Evolutionary conservation across 2,797 vertebrate genomes (phyloP).

Genomic region (Loris lydekkerianus): DNA sequence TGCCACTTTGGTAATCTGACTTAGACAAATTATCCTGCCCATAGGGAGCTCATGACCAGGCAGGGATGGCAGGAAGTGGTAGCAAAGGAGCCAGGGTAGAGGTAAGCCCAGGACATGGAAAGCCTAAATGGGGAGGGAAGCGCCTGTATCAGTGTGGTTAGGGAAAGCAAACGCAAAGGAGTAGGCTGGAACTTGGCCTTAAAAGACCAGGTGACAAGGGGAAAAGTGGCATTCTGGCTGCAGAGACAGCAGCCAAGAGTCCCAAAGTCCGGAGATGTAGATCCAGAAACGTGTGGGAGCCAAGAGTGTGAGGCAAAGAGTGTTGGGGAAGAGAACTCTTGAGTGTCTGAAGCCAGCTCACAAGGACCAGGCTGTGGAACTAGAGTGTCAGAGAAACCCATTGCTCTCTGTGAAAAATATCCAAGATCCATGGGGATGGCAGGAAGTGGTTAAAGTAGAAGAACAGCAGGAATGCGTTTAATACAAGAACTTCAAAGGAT

Average conservation of each 20-base stretch:
- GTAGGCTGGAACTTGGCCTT: neutral
- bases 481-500: neutral
- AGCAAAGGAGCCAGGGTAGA: neutral
- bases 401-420: neutral
- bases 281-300: too few relatives aligned
- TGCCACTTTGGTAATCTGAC: neutral
- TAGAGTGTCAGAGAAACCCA: neutral
- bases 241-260: neutral
- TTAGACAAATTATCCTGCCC: neutral
- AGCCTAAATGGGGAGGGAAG: neutral
- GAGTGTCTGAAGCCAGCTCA: neutral
- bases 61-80: neutral
- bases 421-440: neutral
- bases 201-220: neutral
- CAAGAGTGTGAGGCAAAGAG: neutral
- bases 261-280: neutral
- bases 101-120: neutral
- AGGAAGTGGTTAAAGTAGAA: neutral
- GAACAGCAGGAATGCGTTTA: neutral
- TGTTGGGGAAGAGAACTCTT: neutral
- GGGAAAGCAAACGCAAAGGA: neutral
- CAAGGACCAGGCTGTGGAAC: accelerated
- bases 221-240: neutral
- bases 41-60: neutral
- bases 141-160: neutral